phyloP scores from a whole-genome alignment of 2,113 vertebrate genomes.

The Pedionomus torquatus region DNA sequence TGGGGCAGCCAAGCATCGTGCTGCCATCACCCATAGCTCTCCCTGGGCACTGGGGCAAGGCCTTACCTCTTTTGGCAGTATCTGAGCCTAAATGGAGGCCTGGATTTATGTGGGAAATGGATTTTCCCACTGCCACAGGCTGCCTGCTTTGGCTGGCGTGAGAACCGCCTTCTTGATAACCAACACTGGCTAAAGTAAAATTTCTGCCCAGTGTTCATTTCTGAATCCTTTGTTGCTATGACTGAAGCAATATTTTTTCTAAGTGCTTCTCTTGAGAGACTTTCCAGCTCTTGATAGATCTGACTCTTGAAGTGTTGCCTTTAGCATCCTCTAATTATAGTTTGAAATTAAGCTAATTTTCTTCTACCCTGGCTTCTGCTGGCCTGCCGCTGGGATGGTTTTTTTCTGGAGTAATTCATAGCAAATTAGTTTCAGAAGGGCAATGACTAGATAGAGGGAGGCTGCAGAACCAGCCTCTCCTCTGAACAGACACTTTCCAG shows the following conservation, averaged over 20 bases:
- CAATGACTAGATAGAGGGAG: neutral
- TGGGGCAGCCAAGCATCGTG: rapidly evolving
- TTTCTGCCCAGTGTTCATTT: constrained; percentile 16
- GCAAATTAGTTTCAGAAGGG: constrained; percentile 36
- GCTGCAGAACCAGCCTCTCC: neutral
- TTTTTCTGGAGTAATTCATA: constrained; percentile 1
- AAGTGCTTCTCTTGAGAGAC: constrained; percentile 27
- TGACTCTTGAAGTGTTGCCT: constrained; percentile 32
- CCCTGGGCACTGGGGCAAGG: neutral
- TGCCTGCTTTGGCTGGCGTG: neutral
- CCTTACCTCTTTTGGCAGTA: neutral
- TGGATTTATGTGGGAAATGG: neutral
- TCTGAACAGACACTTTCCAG: neutral
- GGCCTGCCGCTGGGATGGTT: neutral
- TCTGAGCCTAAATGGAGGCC: neutral
- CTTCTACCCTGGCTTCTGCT: neutral
- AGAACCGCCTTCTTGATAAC: neutral
- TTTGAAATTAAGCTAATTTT: neutral
- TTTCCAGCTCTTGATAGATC: neutral
- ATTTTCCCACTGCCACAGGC: neutral
- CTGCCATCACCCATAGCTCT: neutral
- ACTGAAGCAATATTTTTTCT: constrained; percentile 36
- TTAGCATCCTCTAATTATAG: constrained; percentile 31
- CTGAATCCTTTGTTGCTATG: neutral
- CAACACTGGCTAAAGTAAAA: neutral